These are phyloP conservation scores for Todiramphus saurophagus DNA, from an alignment of 2,113 vertebrate genomes.

Conservation along the genomic window DNA sequence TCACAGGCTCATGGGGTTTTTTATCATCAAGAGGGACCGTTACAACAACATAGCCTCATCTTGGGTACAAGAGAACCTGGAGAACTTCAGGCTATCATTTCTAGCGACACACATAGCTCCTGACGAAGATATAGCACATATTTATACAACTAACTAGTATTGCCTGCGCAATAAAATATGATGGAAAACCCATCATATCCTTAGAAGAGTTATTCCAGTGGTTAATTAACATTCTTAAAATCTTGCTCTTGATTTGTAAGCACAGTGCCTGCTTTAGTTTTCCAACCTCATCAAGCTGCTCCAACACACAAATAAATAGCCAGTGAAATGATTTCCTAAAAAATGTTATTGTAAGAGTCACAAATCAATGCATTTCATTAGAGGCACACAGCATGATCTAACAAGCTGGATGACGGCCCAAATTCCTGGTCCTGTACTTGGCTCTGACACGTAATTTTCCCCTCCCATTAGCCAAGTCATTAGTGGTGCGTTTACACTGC, in stretches of 20 bases:
- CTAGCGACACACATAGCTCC: neutral
- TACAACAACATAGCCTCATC: neutral
- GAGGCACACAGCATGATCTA: slow-evolving; percentile 37
- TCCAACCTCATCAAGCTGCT: neutral
- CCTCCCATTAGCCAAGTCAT: slow-evolving; percentile 38
- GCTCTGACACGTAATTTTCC: slow-evolving; percentile 21
- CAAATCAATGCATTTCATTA: slow-evolving; percentile 49
- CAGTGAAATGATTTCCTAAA: slow-evolving; percentile 45
- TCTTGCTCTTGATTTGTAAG: neutral
- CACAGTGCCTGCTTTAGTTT: neutral
- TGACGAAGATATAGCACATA: neutral
- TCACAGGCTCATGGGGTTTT: neutral
- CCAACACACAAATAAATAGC: slow-evolving; percentile 17
- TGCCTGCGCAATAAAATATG: neutral
- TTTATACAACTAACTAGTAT: neutral
- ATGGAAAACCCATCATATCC: neutral
- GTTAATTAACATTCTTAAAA: slow-evolving; percentile 3
- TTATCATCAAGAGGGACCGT: neutral
- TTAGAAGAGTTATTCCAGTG: neutral
- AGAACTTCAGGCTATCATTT: neutral
- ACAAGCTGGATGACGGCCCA: slow-evolving; percentile 18
- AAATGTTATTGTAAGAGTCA: slow-evolving; percentile 35
- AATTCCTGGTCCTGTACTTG: slow-evolving; percentile 46
- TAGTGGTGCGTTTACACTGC: slow-evolving; percentile 11
- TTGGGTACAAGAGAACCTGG: neutral